Conservation (phyloP, 2,888 invertebrate species). For the Congeria kusceri region DNA sequence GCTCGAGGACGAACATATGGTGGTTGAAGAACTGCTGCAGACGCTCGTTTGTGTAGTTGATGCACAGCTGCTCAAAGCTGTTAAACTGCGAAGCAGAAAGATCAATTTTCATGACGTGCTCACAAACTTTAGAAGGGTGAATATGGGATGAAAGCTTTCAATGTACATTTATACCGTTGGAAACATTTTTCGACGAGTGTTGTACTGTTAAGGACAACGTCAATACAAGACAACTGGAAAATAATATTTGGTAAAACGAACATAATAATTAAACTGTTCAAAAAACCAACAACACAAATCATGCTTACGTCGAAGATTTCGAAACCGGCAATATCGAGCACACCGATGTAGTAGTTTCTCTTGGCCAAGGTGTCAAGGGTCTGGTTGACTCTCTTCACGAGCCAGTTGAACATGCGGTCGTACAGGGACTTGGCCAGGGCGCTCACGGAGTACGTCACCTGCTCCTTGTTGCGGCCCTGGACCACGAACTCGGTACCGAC, state of each 20-base stretch:
- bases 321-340: conserved; percentile 99
- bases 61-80: conserved; percentile 99
- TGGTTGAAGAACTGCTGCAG: conserved; percentile 99
- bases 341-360: conserved; percentile 99
- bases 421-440: conserved; percentile 86
- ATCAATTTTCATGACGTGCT: too few species aligned
- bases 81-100: conserved; percentile 90
- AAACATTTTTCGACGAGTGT: too few species aligned
- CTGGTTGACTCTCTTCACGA: conserved; percentile 99
- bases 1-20: conserved; percentile 98
- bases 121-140: too few species aligned
- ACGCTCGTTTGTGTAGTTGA: conserved; percentile 99
- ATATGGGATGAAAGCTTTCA: too few species aligned
- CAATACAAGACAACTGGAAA: background rate
- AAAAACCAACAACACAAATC: background rate
- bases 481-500: conserved; percentile 98
- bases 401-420: conserved; percentile 89
- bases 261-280: too few species aligned
- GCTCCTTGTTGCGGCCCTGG: conserved; percentile 98
- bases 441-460: conserved; percentile 85
- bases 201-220: too few species aligned
- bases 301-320: conserved; percentile 96
- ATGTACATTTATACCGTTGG: too few species aligned
- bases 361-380: conserved; percentile 99
- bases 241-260: too few species aligned